These are phyloP conservation scores for Montipora capitata DNA, from an alignment of 92 coral and sea anemone species.

Conservation along the genomic window DNA sequence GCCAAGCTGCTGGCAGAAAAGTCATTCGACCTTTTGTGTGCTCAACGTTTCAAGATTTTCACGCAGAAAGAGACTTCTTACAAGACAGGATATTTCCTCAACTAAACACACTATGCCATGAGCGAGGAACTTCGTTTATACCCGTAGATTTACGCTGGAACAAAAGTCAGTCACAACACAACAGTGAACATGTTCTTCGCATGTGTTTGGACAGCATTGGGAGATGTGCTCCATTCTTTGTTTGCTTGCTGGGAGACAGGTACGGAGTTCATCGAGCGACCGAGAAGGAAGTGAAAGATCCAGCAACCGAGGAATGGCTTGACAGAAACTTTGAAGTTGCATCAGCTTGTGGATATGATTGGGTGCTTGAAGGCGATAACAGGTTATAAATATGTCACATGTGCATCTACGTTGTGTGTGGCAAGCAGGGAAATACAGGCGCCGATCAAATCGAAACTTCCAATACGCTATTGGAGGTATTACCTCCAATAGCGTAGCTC, in stretches of 20 bases:
- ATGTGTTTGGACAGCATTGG: slow-evolving; percentile 91
- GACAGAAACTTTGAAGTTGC: slow-evolving; percentile 91
- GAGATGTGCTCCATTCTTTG: slow-evolving; percentile 95
- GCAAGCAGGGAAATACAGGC: no score
- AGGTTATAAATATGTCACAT: slow-evolving; percentile 54
- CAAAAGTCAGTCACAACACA: slow-evolving; percentile 79
- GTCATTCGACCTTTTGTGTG: slow-evolving; percentile 94
- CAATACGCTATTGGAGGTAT: no score
- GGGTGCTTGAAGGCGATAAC: slow-evolving; percentile 96
- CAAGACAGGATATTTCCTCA: slow-evolving; percentile 83
- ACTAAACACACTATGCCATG: slow-evolving; percentile 81
- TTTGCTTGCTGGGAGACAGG: slow-evolving; percentile 93
- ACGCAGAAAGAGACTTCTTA: slow-evolving; percentile 87
- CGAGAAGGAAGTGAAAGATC: slow-evolving; percentile 76
- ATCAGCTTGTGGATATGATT: slow-evolving; percentile 89
- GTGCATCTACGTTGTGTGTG: no score
- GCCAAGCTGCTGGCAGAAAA: slow-evolving; percentile 80
- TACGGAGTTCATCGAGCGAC: slow-evolving; percentile 91
- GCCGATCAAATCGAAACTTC: no score
- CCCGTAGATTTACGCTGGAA: slow-evolving; percentile 98
- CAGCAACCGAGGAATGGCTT: slow-evolving; percentile 87
- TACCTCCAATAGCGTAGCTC: no score
- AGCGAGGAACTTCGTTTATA: slow-evolving; percentile 88
- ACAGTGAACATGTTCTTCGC: slow-evolving; percentile 84
- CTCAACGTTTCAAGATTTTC: slow-evolving; percentile 94